phyloP scores from a whole-genome alignment of 2,888 invertebrate species.

The Plebejus melissa region DNA sequence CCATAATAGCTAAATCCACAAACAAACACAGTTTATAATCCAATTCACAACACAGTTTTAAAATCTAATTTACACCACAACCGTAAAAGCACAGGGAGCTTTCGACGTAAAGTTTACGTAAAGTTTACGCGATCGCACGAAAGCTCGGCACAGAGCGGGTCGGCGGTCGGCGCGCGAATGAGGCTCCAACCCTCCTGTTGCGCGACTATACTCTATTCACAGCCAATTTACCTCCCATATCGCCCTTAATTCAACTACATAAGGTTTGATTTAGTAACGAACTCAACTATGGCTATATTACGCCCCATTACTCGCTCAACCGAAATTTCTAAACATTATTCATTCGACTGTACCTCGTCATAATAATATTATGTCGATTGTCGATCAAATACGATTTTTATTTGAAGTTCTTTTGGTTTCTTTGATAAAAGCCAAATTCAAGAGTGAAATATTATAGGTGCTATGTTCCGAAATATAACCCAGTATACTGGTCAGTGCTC shows the following conservation, averaged over 20 bases:
- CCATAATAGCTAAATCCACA: conserved; percentile 22
- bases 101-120: conserved; percentile 34
- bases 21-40: conserved; percentile 21
- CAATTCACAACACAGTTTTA: conserved; percentile 32
- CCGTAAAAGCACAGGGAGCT: conserved; percentile 34
- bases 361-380: neutral
- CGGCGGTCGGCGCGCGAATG: conserved; percentile 36
- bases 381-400: neutral
- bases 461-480: neutral
- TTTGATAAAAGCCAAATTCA: neutral
- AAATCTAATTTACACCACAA: conserved; percentile 31
- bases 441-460: neutral
- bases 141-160: conserved; percentile 25
- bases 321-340: conserved; percentile 27
- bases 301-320: conserved; percentile 37
- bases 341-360: conserved; percentile 13
- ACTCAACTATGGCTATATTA: conserved; percentile 32
- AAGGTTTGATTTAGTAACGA: neutral
- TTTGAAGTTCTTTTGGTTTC: neutral
- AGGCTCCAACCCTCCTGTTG: conserved; percentile 51
- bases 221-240: neutral
- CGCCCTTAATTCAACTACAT: neutral
- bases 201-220: conserved; percentile 34
- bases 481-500: neutral
- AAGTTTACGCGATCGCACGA: conserved; percentile 13